Evolutionary conservation across 2,797 vertebrate species (phyloP).

Genomic region (Acomys russatus): DNA sequence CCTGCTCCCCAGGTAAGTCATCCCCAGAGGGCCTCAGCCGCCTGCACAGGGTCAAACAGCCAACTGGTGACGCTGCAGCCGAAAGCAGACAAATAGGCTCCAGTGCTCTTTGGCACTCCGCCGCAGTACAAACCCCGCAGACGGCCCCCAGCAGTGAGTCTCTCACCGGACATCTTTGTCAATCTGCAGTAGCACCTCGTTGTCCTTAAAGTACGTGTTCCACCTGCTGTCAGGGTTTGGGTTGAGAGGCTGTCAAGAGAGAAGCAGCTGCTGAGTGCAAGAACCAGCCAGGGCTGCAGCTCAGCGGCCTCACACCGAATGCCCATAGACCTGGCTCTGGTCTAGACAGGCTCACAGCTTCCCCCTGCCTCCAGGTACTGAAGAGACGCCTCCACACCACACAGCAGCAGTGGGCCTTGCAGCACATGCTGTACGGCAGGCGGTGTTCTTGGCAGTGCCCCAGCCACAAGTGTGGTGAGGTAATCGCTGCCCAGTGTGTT

Average conservation of each 20-base stretch:
- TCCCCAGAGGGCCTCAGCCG: not conserved
- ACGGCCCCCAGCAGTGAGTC: not conserved
- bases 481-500: not conserved
- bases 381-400: accelerated
- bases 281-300: not conserved
- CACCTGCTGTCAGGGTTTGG: slow-evolving; percentile 98
- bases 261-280: not conserved
- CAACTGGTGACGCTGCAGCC: not conserved
- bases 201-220: slow-evolving; percentile 99
- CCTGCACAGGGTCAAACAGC: not conserved
- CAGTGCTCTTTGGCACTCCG: not conserved
- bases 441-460: not conserved
- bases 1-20: not conserved
- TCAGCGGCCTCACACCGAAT: not conserved
- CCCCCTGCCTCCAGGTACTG: not conserved
- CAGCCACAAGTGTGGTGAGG: accelerated
- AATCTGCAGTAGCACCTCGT: slow-evolving; percentile 98
- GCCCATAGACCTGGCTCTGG: not conserved
- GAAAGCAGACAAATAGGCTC: not conserved
- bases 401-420: accelerated
- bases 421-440: no score
- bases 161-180: slow-evolving; percentile 98
- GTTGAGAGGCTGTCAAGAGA: slow-evolving; percentile 94
- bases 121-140: not conserved
- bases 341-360: not conserved